Percentiles rank a stretch among this genome's conserved stretches.
These are phyloP conservation scores for Pseudonaja textilis DNA, from an alignment of 2,113 vertebrate species.

Conservation along the genomic window DNA sequence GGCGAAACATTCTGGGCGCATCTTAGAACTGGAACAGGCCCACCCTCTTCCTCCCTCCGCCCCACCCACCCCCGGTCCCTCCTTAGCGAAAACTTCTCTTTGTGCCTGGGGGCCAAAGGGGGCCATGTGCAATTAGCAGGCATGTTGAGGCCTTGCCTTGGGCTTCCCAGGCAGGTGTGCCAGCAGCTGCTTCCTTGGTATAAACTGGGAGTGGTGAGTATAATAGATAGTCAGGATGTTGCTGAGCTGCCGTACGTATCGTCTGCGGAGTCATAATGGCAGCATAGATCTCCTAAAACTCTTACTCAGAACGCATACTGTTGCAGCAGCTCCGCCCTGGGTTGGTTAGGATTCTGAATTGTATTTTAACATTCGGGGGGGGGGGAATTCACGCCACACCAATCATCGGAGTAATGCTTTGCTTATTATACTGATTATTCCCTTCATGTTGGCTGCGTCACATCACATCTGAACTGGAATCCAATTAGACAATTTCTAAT, in stretches of 20 bases:
- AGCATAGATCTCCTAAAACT: not conserved
- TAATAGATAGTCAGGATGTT: not conserved
- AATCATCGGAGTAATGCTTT: not conserved
- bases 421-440: not conserved
- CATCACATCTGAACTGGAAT: not conserved
- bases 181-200: not conserved
- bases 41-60: too few relatives aligned
- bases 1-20: not conserved
- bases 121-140: not conserved
- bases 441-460: not conserved
- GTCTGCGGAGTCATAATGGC: not conserved
- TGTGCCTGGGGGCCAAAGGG: not conserved
- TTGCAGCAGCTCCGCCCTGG: not conserved
- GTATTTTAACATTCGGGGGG: not conserved
- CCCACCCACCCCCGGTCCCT: not conserved
- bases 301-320: not conserved
- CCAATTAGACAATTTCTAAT: not conserved
- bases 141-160: not conserved
- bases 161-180: not conserved
- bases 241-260: not conserved
- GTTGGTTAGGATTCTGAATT: not conserved
- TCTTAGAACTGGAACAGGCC: not conserved
- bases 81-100: not conserved
- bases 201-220: not conserved
- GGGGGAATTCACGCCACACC: accelerated